A percentile compares a stretch with the other conserved stretches of the same genome.
These are phyloP conservation scores for Pelecanus crispus DNA, from an alignment of 2,113 vertebrate species.

Conservation along the genomic window DNA sequence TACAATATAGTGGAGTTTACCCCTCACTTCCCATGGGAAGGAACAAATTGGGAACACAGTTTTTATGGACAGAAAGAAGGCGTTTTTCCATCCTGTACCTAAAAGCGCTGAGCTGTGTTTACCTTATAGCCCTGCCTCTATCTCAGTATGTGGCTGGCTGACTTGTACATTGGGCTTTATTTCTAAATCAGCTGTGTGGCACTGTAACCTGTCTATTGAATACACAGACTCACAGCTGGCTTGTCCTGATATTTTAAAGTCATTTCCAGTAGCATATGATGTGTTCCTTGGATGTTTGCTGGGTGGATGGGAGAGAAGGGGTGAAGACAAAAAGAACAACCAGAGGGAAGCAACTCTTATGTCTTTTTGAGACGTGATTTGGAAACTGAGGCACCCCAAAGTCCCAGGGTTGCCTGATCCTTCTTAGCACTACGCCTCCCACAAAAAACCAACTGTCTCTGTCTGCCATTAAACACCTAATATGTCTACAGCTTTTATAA, in stretches of 20 bases:
- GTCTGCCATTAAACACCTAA: background rate
- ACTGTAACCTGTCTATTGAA: background rate
- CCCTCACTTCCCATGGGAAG: background rate
- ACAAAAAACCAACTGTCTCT: background rate
- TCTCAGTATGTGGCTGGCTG: background rate
- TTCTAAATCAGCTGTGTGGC: background rate
- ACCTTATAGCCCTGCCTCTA: background rate
- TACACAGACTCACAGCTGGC: background rate
- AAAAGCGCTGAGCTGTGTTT: background rate
- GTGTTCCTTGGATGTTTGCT: background rate
- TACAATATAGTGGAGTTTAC: background rate
- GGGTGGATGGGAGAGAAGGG: background rate
- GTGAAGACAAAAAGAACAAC: background rate
- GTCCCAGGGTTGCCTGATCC: background rate
- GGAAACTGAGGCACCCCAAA: background rate
- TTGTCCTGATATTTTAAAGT: background rate
- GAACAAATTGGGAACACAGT: background rate
- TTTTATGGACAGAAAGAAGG: background rate
- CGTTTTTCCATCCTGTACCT: background rate
- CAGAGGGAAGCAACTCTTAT: background rate
- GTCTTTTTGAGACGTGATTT: background rate
- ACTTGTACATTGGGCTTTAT: background rate
- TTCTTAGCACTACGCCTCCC: rapidly evolving
- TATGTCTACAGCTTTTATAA: background rate
- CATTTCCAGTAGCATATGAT: background rate